Evolutionary conservation across 2,888 invertebrate species (phyloP).

Genomic region (Anoplius nigerrimus): DNA sequence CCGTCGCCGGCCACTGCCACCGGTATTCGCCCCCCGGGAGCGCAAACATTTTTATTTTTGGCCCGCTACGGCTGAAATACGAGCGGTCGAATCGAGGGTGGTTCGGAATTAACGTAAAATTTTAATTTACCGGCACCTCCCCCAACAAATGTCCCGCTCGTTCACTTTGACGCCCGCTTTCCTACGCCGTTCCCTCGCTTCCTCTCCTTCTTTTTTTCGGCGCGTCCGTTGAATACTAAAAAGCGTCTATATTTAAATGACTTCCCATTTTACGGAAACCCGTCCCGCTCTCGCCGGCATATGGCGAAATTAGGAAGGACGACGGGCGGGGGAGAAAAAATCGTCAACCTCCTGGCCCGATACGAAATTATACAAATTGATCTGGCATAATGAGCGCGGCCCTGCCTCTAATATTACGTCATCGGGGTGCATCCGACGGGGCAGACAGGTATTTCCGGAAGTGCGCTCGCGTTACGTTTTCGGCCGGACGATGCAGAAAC

Average conservation of each 20-base stretch:
- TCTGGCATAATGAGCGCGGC: background rate
- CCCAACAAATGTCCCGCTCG: too few relatives aligned
- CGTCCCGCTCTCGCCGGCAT: constrained; percentile 35
- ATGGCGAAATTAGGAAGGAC: constrained; percentile 29
- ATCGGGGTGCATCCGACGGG: too few relatives aligned
- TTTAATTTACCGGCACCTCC: too few relatives aligned
- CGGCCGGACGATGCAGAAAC: background rate
- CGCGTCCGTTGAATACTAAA: constrained; percentile 38
- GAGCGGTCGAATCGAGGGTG: too few relatives aligned
- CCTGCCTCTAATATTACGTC: background rate
- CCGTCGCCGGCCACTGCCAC: too few relatives aligned
- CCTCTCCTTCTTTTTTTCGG: constrained; percentile 32
- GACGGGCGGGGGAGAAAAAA: constrained; percentile 18
- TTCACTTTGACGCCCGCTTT: too few relatives aligned
- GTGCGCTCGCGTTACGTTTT: background rate
- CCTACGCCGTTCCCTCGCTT: background rate
- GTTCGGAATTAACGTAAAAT: too few relatives aligned
- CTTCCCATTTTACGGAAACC: constrained; percentile 49
- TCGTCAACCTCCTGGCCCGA: constrained; percentile 31
- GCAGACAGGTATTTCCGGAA: constrained; percentile 5
- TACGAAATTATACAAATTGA: background rate
- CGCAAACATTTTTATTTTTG: too few relatives aligned
- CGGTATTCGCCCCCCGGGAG: too few relatives aligned
- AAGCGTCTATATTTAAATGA: constrained; percentile 54
- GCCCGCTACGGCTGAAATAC: too few relatives aligned